Percentiles rank a stretch among this genome's conserved stretches.
Conservation (phyloP, 2,797 vertebrate genomes). For the Fistularia commersonii region DNA sequence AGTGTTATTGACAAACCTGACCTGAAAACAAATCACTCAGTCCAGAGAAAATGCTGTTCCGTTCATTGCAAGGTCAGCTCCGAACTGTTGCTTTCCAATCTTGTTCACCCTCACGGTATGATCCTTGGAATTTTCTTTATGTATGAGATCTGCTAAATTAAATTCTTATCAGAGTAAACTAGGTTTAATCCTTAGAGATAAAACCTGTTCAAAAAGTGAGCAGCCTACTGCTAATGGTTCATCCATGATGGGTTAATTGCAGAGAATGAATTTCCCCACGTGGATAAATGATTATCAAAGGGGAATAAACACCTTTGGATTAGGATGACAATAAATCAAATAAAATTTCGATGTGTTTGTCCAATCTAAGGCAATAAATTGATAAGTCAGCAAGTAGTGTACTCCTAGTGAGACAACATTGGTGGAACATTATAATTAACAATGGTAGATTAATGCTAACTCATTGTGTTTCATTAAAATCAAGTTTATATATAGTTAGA, state of each 20-base stretch:
- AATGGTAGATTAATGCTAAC: conserved; percentile 23
- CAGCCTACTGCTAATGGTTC: no score
- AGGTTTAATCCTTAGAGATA: neutral
- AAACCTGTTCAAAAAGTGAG: neutral
- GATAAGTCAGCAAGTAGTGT: conserved; percentile 50
- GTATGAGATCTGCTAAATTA: no score
- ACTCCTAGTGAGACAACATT: conserved; percentile 31
- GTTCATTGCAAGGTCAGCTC: conserved; percentile 28
- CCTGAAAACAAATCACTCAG: conserved; percentile 33
- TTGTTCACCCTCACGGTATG: neutral
- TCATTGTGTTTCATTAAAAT: conserved; percentile 42
- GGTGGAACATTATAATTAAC: conserved; percentile 18
- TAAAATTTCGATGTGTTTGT: conserved; percentile 37
- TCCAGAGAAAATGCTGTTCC: conserved; percentile 20
- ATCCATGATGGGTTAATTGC: no score
- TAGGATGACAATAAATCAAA: conserved; percentile 20
- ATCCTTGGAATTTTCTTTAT: conserved; percentile 7
- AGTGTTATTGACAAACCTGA: conserved; percentile 37
- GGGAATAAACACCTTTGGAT: conserved; percentile 5
- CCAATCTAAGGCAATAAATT: conserved; percentile 51
- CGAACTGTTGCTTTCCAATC: conserved; percentile 23
- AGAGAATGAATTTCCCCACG: no score
- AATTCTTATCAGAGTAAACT: neutral
- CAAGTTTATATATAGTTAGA: neutral
- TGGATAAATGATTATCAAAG: neutral